A percentile compares a stretch with the other conserved stretches of the same genome.
phyloP scores from a whole-genome alignment of 2,113 vertebrate genomes.

The Ophiodon elongatus region DNA sequence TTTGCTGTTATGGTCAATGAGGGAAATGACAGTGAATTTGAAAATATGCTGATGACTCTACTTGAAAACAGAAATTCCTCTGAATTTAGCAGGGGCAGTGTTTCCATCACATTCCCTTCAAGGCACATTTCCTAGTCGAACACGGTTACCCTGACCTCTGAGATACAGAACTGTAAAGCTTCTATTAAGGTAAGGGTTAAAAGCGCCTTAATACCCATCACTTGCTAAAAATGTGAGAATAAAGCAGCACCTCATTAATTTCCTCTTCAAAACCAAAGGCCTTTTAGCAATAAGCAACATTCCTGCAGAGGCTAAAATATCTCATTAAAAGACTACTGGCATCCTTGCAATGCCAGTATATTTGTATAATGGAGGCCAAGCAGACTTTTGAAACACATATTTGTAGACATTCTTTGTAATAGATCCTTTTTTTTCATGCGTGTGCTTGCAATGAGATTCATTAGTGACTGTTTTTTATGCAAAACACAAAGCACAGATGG shows the following conservation, averaged over 20 bases:
- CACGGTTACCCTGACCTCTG: constrained; percentile 12
- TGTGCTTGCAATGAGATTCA: constrained; percentile 18
- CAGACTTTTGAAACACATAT: background rate
- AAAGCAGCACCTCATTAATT: constrained; percentile 23
- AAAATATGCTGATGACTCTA: constrained; percentile 82
- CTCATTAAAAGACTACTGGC: background rate
- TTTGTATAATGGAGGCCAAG: background rate
- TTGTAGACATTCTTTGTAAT: constrained; percentile 6
- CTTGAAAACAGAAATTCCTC: constrained; percentile 64
- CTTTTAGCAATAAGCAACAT: constrained; percentile 14
- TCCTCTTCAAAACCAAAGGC: background rate
- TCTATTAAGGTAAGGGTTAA: constrained; percentile 2
- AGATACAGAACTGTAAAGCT: constrained; percentile 3
- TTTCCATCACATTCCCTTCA: constrained; percentile 27
- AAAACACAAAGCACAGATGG: constrained; percentile 8
- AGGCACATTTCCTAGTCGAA: constrained; percentile 11
- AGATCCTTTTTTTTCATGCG: background rate
- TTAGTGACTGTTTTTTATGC: constrained; percentile 24
- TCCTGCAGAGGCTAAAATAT: constrained; percentile 14
- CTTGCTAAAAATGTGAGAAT: constrained; percentile 1
- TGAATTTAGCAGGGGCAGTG: constrained; percentile 60
- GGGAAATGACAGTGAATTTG: constrained; percentile 76
- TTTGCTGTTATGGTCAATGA: constrained; percentile 77
- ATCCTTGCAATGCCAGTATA: background rate
- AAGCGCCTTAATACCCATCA: constrained; percentile 27